Evolutionary conservation across 2,113 vertebrate genomes (phyloP).

Genomic region (Sisor rabdophorus): DNA sequence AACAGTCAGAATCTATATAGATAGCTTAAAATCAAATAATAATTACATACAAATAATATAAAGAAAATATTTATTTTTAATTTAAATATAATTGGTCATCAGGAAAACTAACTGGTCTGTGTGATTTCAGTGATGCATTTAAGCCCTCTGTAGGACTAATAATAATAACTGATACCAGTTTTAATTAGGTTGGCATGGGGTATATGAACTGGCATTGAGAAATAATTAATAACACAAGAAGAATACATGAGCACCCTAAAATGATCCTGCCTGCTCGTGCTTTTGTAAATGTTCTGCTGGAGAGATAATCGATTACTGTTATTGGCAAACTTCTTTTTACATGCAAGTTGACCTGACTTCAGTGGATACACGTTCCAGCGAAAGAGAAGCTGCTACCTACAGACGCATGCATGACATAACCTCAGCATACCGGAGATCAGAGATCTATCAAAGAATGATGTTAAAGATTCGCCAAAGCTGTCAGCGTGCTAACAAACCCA

Average conservation of each 20-base stretch:
- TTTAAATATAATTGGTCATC: background rate
- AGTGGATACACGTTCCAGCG: conserved; percentile 85
- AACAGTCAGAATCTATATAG: too few species aligned
- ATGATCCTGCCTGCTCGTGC: background rate
- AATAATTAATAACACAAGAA: background rate
- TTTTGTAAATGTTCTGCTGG: background rate
- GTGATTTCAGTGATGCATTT: background rate
- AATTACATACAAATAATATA: too few species aligned
- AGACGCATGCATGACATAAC: conserved; percentile 80
- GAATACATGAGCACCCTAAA: background rate
- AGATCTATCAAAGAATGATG: conserved; percentile 72
- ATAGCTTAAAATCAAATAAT: too few species aligned
- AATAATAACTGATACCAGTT: background rate
- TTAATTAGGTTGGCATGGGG: background rate
- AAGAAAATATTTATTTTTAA: too few species aligned
- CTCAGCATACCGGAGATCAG: conserved; percentile 76
- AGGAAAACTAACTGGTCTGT: background rate
- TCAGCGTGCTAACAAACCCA: conserved; percentile 63
- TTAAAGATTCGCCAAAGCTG: conserved; percentile 69
- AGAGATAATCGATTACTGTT: background rate
- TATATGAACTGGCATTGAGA: too few species aligned
- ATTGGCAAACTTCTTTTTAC: conserved; percentile 4
- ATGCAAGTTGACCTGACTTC: conserved; percentile 89
- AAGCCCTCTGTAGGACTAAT: background rate
- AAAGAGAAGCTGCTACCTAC: conserved; percentile 84